These are phyloP conservation scores for Pipa parva DNA, from an alignment of 2,113 vertebrate species.

Conservation along the genomic window DNA sequence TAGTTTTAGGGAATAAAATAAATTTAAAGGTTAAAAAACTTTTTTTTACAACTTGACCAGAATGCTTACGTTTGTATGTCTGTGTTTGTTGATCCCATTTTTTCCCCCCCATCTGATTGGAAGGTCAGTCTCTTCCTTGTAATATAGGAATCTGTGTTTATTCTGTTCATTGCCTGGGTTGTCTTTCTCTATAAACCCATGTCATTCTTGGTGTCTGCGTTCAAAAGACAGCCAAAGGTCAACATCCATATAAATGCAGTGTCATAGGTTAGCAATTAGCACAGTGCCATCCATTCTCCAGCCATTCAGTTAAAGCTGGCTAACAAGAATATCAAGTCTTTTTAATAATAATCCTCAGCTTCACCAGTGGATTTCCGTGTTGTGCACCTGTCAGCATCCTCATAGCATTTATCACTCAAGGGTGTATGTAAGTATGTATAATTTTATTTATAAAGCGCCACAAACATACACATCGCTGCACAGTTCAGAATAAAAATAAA, in stretches of 20 bases:
- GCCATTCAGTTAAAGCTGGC: slow-evolving; percentile 16
- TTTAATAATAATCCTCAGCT: slow-evolving; percentile 9
- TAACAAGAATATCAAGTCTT: slow-evolving; percentile 3
- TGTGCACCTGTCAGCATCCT: not conserved
- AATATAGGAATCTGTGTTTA: no score
- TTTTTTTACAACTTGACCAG: no score
- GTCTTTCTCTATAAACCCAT: not conserved
- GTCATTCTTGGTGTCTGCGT: not conserved
- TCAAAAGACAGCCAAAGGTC: slow-evolving; percentile 21
- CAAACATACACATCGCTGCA: no score
- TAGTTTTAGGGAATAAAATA: no score
- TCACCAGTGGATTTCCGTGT: slow-evolving; percentile 7
- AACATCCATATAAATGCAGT: slow-evolving; percentile 15
- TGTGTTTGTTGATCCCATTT: no score
- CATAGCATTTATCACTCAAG: not conserved
- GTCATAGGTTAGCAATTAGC: slow-evolving; percentile 38
- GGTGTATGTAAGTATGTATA: no score
- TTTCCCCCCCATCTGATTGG: no score
- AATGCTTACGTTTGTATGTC: no score
- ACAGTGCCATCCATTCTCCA: slow-evolving; percentile 12
- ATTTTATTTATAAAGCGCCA: no score
- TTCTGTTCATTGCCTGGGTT: not conserved
- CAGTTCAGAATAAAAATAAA: no score
- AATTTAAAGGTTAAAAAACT: no score
- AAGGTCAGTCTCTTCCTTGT: no score